Evolutionary conservation across 2,797 vertebrate species (phyloP).

Genomic region (Chanos chanos): DNA sequence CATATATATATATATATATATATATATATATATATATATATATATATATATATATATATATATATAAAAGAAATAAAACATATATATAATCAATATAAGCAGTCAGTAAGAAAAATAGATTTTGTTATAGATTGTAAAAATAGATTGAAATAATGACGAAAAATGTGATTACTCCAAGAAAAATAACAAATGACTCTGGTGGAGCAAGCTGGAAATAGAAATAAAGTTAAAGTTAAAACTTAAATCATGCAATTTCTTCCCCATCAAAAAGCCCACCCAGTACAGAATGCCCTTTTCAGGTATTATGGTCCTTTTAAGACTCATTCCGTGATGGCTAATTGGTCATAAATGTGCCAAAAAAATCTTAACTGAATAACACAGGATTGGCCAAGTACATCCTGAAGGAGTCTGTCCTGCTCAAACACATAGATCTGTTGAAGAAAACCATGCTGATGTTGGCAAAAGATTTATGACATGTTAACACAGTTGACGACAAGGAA

Average conservation of each 20-base stretch:
- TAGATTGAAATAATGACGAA: constrained; percentile 44
- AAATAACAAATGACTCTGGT: constrained; percentile 52
- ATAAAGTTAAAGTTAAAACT: constrained; percentile 26
- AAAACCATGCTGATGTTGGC: constrained; percentile 61
- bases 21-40: too few relatives aligned
- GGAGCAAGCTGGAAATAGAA: constrained; percentile 40
- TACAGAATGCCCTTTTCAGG: constrained; percentile 41
- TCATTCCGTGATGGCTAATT: constrained; percentile 65
- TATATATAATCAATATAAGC: too few relatives aligned
- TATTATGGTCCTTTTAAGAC: constrained; percentile 44
- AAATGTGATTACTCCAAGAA: constrained; percentile 28
- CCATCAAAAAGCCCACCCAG: constrained; percentile 45
- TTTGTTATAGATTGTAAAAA: too few relatives aligned
- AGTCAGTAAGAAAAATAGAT: too few relatives aligned
- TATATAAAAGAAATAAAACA: too few relatives aligned
- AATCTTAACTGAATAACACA: constrained; percentile 64
- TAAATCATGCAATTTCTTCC: constrained; percentile 27
- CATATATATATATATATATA: too few relatives aligned
- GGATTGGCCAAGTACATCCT: constrained; percentile 66
- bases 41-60: too few relatives aligned
- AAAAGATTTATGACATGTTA: constrained; percentile 81
- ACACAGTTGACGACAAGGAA: constrained; percentile 71
- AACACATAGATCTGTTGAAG: constrained; percentile 66
- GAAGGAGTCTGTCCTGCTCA: constrained; percentile 59
- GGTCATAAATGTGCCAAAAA: constrained; percentile 68